phyloP scores from a whole-genome alignment of 1,140 invertebrate species.

The Lepidurus arcticus region DNA sequence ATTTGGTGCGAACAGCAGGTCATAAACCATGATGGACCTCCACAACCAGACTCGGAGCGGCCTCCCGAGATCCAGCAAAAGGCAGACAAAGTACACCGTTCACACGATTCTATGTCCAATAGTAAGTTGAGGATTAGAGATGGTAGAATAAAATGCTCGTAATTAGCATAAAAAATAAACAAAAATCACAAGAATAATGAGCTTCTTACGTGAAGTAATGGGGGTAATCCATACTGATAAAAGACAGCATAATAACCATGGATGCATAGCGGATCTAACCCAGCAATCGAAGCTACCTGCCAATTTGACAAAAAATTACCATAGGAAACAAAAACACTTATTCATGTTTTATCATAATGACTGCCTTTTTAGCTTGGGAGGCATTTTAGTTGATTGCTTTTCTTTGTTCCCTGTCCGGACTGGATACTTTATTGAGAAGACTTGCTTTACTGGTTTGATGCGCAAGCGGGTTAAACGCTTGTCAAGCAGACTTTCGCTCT shows the following conservation, averaged over 20 bases:
- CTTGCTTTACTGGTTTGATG: too few species aligned
- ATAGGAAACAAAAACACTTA: too few species aligned
- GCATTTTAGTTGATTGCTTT: too few species aligned
- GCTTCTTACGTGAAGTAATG: not conserved
- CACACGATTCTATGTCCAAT: slow-evolving; percentile 24
- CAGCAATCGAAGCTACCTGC: slow-evolving; percentile 6
- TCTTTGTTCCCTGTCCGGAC: too few species aligned
- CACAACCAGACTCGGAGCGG: slow-evolving; percentile 34
- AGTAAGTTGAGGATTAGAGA: not conserved
- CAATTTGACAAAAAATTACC: not conserved
- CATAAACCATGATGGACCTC: slow-evolving; percentile 41
- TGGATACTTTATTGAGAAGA: too few species aligned
- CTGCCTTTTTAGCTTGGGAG: too few species aligned
- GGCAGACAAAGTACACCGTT: slow-evolving; percentile 38
- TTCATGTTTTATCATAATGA: too few species aligned
- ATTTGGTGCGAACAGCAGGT: slow-evolving; percentile 53
- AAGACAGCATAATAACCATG: not conserved
- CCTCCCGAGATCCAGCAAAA: slow-evolving; percentile 40
- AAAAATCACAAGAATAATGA: not conserved
- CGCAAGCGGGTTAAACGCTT: too few species aligned
- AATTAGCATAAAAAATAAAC: too few species aligned
- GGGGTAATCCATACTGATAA: not conserved
- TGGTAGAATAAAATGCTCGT: too few species aligned
- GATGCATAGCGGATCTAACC: slow-evolving; percentile 12
- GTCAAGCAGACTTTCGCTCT: too few species aligned